Percentiles rank a stretch among this genome's conserved stretches.
Conservation (phyloP, 2,113 vertebrate genomes). For the Lophura nycthemera region DNA sequence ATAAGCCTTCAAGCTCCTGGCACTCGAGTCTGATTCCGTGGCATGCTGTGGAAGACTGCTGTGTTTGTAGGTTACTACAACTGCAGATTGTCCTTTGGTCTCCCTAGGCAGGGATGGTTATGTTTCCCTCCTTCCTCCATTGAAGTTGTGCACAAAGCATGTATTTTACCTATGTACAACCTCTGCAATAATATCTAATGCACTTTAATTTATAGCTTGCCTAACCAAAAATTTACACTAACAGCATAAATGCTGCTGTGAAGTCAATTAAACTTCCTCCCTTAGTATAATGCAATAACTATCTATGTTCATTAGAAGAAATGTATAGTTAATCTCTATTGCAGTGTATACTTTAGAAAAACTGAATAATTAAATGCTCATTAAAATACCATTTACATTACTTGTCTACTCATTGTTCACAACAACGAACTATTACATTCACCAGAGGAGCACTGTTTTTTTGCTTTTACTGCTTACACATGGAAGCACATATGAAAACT, state of each 20-base stretch:
- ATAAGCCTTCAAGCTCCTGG: background rate
- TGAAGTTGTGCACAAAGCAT: background rate
- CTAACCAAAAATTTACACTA: background rate
- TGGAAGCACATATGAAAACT: slow-evolving; percentile 12
- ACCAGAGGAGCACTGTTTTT: background rate
- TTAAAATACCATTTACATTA: background rate
- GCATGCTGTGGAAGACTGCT: background rate
- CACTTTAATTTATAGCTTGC: background rate
- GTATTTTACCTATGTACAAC: background rate
- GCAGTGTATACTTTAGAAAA: background rate
- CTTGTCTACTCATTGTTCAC: background rate
- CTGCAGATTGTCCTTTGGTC: background rate
- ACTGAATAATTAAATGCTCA: background rate
- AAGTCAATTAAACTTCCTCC: background rate
- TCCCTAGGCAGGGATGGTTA: background rate
- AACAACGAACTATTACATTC: background rate
- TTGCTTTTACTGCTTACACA: background rate
- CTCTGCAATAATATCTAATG: background rate
- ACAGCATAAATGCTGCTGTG: background rate
- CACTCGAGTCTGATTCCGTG: background rate
- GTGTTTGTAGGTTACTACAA: background rate
- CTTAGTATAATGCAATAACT: background rate
- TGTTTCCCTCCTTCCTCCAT: background rate
- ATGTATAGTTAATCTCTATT: background rate
- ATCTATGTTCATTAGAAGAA: background rate